Evolutionary conservation across 2,113 vertebrate species (phyloP).

Genomic region (Phrynosoma blainvillii): DNA sequence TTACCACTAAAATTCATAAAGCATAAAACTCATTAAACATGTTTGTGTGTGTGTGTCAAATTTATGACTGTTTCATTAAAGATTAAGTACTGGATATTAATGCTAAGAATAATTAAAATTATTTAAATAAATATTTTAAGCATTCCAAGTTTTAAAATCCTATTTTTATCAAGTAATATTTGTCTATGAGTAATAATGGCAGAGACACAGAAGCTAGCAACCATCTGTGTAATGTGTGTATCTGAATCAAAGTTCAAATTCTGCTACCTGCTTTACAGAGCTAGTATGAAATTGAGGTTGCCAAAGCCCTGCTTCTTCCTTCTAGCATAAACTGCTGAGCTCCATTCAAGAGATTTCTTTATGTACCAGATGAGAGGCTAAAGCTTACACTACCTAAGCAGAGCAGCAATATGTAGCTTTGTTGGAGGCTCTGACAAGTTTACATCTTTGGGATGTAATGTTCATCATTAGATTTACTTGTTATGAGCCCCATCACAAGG

Average conservation of each 20-base stretch:
- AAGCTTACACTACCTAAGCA: neutral
- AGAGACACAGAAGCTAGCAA: no score
- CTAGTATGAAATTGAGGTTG: neutral
- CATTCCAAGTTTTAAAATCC: no score
- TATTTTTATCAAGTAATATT: no score
- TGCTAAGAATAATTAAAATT: no score
- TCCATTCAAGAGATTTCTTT: neutral
- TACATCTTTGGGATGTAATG: neutral
- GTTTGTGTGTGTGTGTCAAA: no score
- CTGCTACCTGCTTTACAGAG: neutral
- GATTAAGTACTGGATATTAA: no score
- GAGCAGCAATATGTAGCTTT: neutral
- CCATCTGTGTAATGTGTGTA: no score
- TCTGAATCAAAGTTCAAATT: neutral
- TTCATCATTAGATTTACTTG: neutral
- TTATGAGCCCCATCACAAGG: neutral
- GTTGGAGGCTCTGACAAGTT: neutral
- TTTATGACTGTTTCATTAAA: no score
- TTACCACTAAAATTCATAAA: no score
- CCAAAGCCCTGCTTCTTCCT: neutral
- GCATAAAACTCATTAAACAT: no score
- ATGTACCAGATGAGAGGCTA: neutral
- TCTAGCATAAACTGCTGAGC: neutral
- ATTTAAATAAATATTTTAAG: no score
- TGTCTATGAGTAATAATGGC: no score